Base-by-base conservation (phyloP, 2,888 invertebrate species). In the Steinernema carpocapsae region DNA sequence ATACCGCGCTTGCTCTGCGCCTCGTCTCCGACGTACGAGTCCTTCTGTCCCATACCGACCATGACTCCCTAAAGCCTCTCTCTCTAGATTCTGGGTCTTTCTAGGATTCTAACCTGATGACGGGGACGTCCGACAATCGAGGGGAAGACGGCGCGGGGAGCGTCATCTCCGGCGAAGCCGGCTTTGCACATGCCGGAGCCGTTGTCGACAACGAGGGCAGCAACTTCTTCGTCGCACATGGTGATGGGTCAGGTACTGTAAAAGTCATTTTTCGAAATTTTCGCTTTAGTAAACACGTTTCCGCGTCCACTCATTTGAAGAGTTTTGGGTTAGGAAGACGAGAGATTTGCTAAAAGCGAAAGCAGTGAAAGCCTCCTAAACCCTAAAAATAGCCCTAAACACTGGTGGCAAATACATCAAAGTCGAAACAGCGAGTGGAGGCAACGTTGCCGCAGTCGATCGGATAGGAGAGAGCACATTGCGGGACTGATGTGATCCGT, bases 141-240 rank as follows among this genome's bases (percentile, higher is more conserved):
- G n/a, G n/a, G n/a, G n/a, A n/a, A n/a, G n/a, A n/a, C n/a, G n/a
- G n/a, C n/a, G n/a, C n/a, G n/a, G n/a, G n/a, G n/a, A n/a, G n/a
- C n/a, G n/a, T n/a, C n/a, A n/a, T 75, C 92, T 76, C 92, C 92
- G 77, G 92, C 92, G 85, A 92, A 92, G 77, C 92, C 92, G 77
- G 92, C 92, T 87, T 92, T 92, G 89, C 92, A 92, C 92, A 89
- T 89, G 72, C 89, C 89, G 78, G 89, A 89, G 74, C 90, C 90
- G 86, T 89, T 90, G 74, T 59, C 42, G 22, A 72, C 74, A 76
- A 92, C 92, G 80, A 92, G 89, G 77, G 92, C 92, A 74, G 94
- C 94, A 91, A 94, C 94, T 90, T 94, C 94, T 90, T 94, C 94
- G 92, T 94, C 94, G 45, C 76, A 76, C 76, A 76, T 76, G 56